Base-by-base conservation (phyloP, 2,113 vertebrate genomes). In the Halcyon senegalensis region DNA sequence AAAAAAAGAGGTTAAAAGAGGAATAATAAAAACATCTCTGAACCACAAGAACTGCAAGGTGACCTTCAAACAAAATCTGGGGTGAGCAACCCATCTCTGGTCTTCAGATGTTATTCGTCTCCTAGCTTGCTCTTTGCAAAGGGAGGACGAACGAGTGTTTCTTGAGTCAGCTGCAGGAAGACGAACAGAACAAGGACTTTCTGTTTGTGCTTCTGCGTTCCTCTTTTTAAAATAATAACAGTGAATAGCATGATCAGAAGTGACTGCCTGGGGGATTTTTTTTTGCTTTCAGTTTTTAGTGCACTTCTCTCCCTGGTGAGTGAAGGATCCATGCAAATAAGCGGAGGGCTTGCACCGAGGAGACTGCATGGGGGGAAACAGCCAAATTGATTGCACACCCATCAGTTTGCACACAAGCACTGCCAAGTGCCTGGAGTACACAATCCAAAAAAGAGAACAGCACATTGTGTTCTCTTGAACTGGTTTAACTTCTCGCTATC, bases 341-440 rank as follows among this genome's bases (percentile, higher is more conserved):
- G 56, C 3, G 30, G 48, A 78, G 31, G 21, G 20, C 75, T 89
- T 90, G 31, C 56, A 80, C 62, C 0, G 0, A 77, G 46, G 43
- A 51, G 37, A n/a, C 62, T 25, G 35, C 17, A 41, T 0, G 5
- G 28, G 28, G 37, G 37, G 58, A 64, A 94, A 78, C 20, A 84
- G 86, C 80, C 64, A 94, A 84, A 93, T 1, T 94, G 88, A 96
- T 87, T 91, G 91, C 80, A 92, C 84, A 87, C 77, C 90, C 90
- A 72, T 89, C 93, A 75, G 51, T 89, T 94, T 89, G 76, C 84
- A 89, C 43, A 81, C 68, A 67, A 50, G 27, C 68, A 56, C 79
- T 96, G 93, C 85, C 96, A 97, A 97, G 84, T 62, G 73, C 43
- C 80, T 94, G 69, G 67, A 89, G 69, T 92, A 93, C 60, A 53